These are phyloP conservation scores for Malurus elegans DNA, from an alignment of 2,113 vertebrate genomes.

Conservation along the genomic window DNA sequence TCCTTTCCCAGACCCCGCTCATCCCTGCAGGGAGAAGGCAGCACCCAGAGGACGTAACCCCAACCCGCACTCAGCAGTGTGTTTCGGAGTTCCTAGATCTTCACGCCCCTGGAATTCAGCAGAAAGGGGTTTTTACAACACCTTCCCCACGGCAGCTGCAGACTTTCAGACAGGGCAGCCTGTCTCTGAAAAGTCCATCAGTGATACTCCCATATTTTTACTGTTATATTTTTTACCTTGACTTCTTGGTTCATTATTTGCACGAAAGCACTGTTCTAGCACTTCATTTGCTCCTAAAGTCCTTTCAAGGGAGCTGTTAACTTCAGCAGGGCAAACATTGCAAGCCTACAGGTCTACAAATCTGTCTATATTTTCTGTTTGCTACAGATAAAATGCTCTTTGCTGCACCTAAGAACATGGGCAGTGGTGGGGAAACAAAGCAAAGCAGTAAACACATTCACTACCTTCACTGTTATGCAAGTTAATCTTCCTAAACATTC, in stretches of 20 bases:
- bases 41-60: not conserved
- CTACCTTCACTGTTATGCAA: not conserved
- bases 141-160: not conserved
- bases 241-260: not conserved
- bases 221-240: not conserved
- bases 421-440: not conserved
- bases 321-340: not conserved
- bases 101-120: not conserved
- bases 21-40: fast-evolving
- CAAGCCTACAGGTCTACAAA: not conserved
- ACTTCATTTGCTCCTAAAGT: not conserved
- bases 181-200: not conserved
- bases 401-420: not conserved
- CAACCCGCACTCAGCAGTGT: fast-evolving
- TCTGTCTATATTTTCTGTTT: not conserved
- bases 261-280: not conserved
- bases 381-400: not conserved
- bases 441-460: not conserved
- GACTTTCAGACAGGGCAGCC: not conserved
- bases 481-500: not conserved
- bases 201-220: not conserved
- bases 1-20: not conserved
- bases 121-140: not conserved
- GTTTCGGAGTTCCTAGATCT: not conserved
- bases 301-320: not conserved